Conservation (phyloP, 2,797 vertebrate genomes). For the Gambusia yucatana region DNA sequence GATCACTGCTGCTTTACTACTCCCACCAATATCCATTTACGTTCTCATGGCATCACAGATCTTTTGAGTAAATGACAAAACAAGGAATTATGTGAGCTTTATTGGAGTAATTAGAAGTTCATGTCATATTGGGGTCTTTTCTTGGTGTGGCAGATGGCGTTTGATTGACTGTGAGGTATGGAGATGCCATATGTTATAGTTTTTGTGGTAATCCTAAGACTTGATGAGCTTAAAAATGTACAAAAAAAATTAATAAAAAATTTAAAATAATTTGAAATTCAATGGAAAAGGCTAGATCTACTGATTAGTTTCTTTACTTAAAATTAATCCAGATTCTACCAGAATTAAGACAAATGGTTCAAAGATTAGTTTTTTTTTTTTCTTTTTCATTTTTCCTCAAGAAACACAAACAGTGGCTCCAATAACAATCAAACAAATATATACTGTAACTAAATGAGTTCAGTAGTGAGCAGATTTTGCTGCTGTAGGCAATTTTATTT, state of each 20-base stretch:
- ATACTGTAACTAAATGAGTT: neutral
- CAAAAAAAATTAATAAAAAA: neutral
- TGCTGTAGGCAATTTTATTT: neutral
- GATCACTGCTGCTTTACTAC: slow-evolving; percentile 42
- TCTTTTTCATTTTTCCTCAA: neutral
- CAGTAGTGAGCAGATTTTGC: neutral
- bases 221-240: neutral
- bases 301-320: neutral
- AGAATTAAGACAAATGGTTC: neutral
- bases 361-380: neutral
- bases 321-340: neutral
- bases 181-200: neutral
- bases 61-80: slow-evolving; percentile 25
- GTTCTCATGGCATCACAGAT: slow-evolving; percentile 7
- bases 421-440: neutral
- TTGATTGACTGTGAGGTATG: slow-evolving; percentile 26
- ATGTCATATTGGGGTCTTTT: neutral
- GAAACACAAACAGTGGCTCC: neutral
- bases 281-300: neutral
- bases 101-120: neutral
- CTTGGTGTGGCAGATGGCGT: neutral
- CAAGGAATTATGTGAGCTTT: neutral
- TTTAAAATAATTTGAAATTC: neutral
- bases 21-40: slow-evolving; percentile 51
- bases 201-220: neutral